phyloP scores from a whole-genome alignment of 2,888 invertebrate genomes.

The Cosmia trapezina region DNA sequence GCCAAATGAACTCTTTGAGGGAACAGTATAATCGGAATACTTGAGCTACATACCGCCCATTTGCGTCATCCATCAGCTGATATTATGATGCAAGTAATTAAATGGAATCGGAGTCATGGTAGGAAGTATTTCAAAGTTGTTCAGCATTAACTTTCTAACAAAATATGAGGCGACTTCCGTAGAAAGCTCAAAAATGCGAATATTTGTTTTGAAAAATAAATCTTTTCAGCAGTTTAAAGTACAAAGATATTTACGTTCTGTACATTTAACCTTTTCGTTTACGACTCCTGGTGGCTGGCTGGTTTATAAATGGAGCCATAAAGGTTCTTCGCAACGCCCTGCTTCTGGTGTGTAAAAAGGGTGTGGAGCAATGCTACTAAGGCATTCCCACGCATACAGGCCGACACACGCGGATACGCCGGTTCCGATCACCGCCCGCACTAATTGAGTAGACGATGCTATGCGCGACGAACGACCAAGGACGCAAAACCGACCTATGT shows the following conservation, averaged over 20 bases:
- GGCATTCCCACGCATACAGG: constrained; percentile 83
- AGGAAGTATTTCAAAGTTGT: neutral
- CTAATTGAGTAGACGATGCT: constrained; percentile 84
- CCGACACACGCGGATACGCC: constrained; percentile 82
- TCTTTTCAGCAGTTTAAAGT: neutral
- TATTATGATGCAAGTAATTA: neutral
- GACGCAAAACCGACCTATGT: constrained; percentile 65
- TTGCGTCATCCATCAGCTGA: neutral
- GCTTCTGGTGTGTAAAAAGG: constrained; percentile 73
- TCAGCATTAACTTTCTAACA: neutral
- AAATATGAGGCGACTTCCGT: neutral
- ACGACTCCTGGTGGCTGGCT: constrained; percentile 40
- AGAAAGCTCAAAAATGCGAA: too few relatives aligned
- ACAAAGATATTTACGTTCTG: constrained; percentile 19
- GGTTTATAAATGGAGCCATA: constrained; percentile 58
- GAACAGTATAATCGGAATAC: neutral
- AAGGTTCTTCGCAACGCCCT: constrained; percentile 49
- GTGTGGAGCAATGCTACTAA: constrained; percentile 73
- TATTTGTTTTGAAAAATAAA: constrained; percentile 3
- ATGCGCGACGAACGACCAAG: constrained; percentile 74
- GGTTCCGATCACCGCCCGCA: constrained; percentile 87
- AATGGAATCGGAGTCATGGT: neutral
- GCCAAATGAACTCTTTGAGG: neutral
- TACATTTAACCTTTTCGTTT: constrained; percentile 31
- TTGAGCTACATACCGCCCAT: neutral